A percentile compares a stretch with the other conserved stretches of the same genome.
These are phyloP conservation scores for Xerus rutilus DNA, from an alignment of 2,797 vertebrate species.

Conservation along the genomic window DNA sequence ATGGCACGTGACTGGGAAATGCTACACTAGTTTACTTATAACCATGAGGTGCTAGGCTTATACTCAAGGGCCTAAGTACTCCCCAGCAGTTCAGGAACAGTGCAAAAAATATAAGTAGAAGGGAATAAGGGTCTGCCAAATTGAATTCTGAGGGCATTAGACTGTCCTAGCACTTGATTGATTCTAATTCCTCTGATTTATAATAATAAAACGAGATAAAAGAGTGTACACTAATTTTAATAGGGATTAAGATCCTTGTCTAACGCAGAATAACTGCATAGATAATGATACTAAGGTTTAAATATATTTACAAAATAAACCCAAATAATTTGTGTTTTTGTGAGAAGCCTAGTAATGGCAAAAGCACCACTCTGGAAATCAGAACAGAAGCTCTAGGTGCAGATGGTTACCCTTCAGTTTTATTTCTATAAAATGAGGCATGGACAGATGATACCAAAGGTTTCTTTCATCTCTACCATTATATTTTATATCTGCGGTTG, in stretches of 20 bases:
- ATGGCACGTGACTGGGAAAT: neutral
- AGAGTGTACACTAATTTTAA: neutral
- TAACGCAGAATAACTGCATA: neutral
- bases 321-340: neutral
- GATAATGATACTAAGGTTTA: neutral
- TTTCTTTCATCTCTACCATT: neutral
- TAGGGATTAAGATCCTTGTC: neutral
- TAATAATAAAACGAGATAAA: neutral
- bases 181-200: neutral
- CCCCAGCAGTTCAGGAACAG: neutral
- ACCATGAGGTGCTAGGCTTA: neutral
- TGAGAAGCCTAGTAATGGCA: neutral
- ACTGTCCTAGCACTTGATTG: neutral
- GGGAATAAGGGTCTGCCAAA: neutral
- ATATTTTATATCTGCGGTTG: constrained; percentile 9
- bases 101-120: neutral
- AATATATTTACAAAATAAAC: neutral
- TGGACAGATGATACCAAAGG: neutral
- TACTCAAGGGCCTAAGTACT: neutral
- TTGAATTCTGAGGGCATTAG: neutral
- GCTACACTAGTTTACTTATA: neutral
- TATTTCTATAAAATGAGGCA: neutral
- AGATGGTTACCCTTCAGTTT: neutral
- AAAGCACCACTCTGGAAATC: neutral
- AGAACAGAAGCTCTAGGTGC: neutral